These are phyloP conservation scores for Tachuris rubrigastra DNA, from an alignment of 2,113 vertebrate species.

Conservation along the genomic window DNA sequence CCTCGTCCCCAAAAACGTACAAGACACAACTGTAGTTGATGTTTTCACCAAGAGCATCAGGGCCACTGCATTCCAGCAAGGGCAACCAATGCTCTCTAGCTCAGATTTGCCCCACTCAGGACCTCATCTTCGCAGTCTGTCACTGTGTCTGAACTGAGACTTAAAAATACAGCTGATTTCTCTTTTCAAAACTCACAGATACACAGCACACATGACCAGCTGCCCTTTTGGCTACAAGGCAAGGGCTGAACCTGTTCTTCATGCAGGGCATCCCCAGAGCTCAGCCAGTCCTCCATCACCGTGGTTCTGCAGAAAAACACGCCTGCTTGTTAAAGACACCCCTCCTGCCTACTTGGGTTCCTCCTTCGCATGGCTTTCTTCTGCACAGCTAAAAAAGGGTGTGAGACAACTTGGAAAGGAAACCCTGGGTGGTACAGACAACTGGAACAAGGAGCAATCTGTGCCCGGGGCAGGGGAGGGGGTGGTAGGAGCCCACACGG, in stretches of 20 bases:
- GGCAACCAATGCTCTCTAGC: background rate
- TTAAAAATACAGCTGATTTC: background rate
- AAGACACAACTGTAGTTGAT: background rate
- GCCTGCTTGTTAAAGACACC: background rate
- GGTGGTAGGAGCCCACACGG: constrained; percentile 5
- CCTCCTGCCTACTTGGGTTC: background rate
- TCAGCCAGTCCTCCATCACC: background rate
- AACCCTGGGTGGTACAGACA: constrained; percentile 57
- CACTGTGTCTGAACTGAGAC: background rate
- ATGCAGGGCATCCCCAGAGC: accelerated
- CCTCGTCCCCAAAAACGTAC: accelerated
- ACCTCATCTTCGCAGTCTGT: background rate
- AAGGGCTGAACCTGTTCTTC: background rate
- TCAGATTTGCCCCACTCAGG: accelerated
- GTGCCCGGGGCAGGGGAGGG: constrained; percentile 42
- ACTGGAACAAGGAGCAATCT: constrained; percentile 59
- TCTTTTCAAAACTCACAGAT: background rate
- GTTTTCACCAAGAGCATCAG: background rate
- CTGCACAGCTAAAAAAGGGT: constrained; percentile 25
- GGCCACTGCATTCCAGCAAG: background rate
- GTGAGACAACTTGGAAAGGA: constrained; percentile 67
- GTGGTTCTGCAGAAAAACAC: accelerated
- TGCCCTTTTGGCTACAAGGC: background rate
- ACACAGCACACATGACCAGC: background rate
- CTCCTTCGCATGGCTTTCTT: background rate